A percentile compares a stretch with the other conserved stretches of the same genome.
Evolutionary conservation across 2,888 invertebrate species (phyloP).

Genomic region (Busseola fusca): DNA sequence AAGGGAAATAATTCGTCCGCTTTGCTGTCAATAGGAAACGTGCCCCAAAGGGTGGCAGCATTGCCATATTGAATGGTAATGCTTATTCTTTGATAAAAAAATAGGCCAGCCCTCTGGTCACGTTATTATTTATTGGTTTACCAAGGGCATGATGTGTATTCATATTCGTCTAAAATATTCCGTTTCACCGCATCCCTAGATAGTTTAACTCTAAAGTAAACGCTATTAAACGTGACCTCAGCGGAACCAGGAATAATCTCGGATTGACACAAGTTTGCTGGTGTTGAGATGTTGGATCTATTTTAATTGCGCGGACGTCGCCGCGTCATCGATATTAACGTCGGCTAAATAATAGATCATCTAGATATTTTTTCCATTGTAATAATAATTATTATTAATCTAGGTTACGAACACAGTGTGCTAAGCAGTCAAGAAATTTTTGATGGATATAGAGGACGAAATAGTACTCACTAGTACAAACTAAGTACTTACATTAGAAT

Average conservation of each 20-base stretch:
- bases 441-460: neutral
- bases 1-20: too few relatives aligned
- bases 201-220: slow-evolving; percentile 34
- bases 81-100: too few relatives aligned
- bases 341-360: slow-evolving; percentile 67
- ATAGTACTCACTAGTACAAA: neutral
- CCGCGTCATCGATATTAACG: slow-evolving; percentile 68
- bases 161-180: slow-evolving; percentile 18
- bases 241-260: slow-evolving; percentile 68
- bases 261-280: slow-evolving; percentile 71
- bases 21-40: too few relatives aligned
- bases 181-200: slow-evolving; percentile 35
- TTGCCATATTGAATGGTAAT: too few relatives aligned
- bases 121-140: neutral
- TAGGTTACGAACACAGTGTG: neutral
- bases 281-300: slow-evolving; percentile 70
- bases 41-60: too few relatives aligned
- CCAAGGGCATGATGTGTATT: slow-evolving; percentile 2
- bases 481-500: too few relatives aligned
- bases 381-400: slow-evolving; percentile 27
- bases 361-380: slow-evolving; percentile 38
- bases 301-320: slow-evolving; percentile 71
- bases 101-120: too few relatives aligned
- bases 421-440: neutral
- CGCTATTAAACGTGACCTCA: slow-evolving; percentile 66